These are phyloP conservation scores for Meloidogyne chitwoodi DNA, from an alignment of 1,140 invertebrate species.

Conservation along the genomic window DNA sequence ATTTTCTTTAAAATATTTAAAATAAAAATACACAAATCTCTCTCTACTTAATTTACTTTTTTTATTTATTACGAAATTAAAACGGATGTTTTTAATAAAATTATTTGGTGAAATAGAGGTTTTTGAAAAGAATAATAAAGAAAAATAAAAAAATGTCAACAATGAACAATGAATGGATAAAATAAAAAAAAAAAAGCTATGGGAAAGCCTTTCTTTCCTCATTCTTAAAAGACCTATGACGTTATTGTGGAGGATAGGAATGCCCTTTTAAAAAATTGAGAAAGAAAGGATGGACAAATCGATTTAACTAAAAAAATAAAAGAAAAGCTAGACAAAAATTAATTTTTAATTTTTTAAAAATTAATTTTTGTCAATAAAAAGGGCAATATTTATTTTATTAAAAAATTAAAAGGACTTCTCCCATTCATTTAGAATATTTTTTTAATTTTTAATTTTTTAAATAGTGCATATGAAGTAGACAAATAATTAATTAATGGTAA, in stretches of 20 bases:
- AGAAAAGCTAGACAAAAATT: not conserved
- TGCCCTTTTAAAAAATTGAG: not conserved
- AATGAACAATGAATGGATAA: not conserved
- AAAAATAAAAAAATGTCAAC: too few species aligned
- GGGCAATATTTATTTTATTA: too few species aligned
- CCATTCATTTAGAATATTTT: not conserved
- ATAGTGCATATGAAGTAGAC: too few species aligned
- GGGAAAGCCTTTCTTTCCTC: not conserved
- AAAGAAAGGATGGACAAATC: not conserved
- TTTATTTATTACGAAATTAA: not conserved
- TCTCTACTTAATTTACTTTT: not conserved
- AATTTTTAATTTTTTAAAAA: too few species aligned
- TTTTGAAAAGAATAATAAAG: too few species aligned
- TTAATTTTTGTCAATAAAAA: too few species aligned
- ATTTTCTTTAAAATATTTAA: not conserved
- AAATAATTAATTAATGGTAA: too few species aligned
- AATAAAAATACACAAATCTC: too few species aligned
- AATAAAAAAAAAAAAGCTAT: not conserved
- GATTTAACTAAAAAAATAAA: not conserved
- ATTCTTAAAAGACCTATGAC: not conserved
- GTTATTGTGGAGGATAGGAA: not conserved
- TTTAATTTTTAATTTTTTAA: not conserved
- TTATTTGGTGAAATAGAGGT: not conserved
- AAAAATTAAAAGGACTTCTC: not conserved
- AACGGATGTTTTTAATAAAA: not conserved